These are phyloP conservation scores for Polypedilum vanderplanki DNA, from an alignment of 1,140 invertebrate genomes.

Conservation along the genomic window DNA sequence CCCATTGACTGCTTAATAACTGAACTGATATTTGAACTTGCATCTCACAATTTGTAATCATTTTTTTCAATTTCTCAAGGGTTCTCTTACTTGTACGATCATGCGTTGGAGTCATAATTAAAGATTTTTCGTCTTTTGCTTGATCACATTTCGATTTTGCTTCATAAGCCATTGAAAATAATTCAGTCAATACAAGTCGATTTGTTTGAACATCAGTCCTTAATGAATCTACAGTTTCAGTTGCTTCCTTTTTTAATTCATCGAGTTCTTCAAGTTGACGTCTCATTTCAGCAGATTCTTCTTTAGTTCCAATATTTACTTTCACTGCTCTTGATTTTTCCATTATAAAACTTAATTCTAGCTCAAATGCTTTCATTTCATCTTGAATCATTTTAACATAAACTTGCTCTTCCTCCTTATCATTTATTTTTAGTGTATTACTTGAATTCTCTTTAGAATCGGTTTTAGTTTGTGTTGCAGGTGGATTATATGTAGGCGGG, in stretches of 20 bases:
- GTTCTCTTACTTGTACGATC: constrained; percentile 52
- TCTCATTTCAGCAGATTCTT: constrained; percentile 47
- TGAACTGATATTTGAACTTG: constrained; percentile 52
- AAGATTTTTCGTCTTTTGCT: constrained; percentile 51
- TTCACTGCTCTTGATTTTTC: constrained; percentile 45
- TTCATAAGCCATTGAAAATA: constrained; percentile 57
- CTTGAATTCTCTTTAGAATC: neutral
- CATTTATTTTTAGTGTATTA: neutral
- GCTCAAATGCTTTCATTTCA: constrained; percentile 56
- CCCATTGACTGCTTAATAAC: constrained; percentile 55
- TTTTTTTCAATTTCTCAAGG: constrained; percentile 50
- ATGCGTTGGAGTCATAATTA: constrained; percentile 42
- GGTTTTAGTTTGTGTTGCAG: constrained; percentile 7
- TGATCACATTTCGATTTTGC: constrained; percentile 47
- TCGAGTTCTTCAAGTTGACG: constrained; percentile 47
- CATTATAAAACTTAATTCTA: constrained; percentile 54
- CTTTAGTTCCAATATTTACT: constrained; percentile 46
- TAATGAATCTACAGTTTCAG: constrained; percentile 43
- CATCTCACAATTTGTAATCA: constrained; percentile 54
- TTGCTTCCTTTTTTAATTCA: constrained; percentile 47
- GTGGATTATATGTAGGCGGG: constrained; percentile 31
- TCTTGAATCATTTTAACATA: constrained; percentile 41
- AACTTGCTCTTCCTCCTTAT: constrained; percentile 32
- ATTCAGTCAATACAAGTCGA: constrained; percentile 52
- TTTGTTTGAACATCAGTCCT: constrained; percentile 43